A percentile compares a stretch with the other conserved stretches of the same genome.
phyloP scores from a whole-genome alignment of 2,797 vertebrate species.

The Brachymystax lenok region DNA sequence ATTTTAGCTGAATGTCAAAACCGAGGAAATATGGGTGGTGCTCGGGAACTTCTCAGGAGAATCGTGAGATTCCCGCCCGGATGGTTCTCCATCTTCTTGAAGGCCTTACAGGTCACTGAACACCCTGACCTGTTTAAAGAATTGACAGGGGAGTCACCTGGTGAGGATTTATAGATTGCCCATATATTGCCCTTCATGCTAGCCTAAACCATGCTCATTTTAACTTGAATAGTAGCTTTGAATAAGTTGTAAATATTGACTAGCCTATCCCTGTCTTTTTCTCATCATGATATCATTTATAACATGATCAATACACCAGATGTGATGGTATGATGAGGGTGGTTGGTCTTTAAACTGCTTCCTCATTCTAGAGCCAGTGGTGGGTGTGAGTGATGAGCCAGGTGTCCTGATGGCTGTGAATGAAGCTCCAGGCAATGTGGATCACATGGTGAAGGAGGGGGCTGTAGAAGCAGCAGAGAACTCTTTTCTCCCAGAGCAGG shows the following conservation, averaged over 20 bases:
- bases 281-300: background rate
- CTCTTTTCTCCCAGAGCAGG: background rate
- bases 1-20: constrained; percentile 59
- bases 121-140: constrained; percentile 52
- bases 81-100: constrained; percentile 79
- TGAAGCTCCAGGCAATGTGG: constrained; percentile 14
- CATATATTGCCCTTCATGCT: background rate
- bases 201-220: background rate
- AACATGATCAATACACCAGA: too few species aligned
- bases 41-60: constrained; percentile 78
- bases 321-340: background rate
- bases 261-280: background rate
- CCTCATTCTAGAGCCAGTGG: background rate
- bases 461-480: constrained; percentile 11
- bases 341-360: background rate
- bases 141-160: constrained; percentile 67
- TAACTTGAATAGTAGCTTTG: background rate
- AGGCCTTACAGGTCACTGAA: constrained; percentile 63
- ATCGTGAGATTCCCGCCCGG: too few species aligned
- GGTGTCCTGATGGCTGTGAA: constrained; percentile 13
- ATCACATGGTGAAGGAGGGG: background rate
- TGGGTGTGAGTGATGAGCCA: too few species aligned
- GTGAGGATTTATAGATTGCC: constrained; percentile 12
- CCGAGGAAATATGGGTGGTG: constrained; percentile 68
- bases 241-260: too few species aligned